These are phyloP conservation scores for Philaenus spumarius DNA, from an alignment of 1,140 invertebrate genomes.

Conservation along the genomic window DNA sequence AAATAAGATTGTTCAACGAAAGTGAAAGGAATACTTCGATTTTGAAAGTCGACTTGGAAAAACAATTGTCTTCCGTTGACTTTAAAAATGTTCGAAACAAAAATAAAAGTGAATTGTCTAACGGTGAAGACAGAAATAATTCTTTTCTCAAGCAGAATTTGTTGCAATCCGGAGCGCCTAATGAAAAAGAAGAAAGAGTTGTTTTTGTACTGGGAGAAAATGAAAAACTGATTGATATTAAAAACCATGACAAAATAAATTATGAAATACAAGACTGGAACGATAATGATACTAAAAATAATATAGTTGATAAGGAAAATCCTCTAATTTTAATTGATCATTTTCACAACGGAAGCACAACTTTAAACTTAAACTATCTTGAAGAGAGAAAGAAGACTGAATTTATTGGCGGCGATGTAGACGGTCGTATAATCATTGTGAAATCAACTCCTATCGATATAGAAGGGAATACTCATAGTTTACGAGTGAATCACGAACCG, in stretches of 20 bases:
- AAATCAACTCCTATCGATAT: constrained; percentile 3
- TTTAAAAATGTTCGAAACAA: not conserved
- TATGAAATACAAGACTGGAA: not conserved
- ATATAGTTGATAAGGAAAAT: not conserved
- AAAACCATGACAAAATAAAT: constrained; percentile 25
- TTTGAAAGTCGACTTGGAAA: constrained; percentile 8
- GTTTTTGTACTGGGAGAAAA: constrained; percentile 72
- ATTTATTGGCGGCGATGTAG: not conserved
- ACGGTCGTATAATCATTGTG: not conserved
- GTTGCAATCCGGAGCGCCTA: not conserved
- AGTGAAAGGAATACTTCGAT: too few species aligned
- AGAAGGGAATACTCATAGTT: not conserved
- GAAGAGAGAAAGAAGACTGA: constrained; percentile 4
- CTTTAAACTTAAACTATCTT: not conserved
- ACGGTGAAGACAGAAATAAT: not conserved
- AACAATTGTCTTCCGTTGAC: not conserved
- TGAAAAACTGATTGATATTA: constrained; percentile 52
- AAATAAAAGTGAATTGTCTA: not conserved
- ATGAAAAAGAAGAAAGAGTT: constrained; percentile 40
- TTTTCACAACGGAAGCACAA: not conserved
- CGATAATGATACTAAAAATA: not conserved
- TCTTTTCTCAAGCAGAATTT: constrained; percentile 2
- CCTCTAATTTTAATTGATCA: not conserved
- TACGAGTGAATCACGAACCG: not conserved
- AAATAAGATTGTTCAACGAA: not conserved